phyloP scores from a whole-genome alignment of 2,113 vertebrate genomes.

The Oenanthe oenanthe region DNA sequence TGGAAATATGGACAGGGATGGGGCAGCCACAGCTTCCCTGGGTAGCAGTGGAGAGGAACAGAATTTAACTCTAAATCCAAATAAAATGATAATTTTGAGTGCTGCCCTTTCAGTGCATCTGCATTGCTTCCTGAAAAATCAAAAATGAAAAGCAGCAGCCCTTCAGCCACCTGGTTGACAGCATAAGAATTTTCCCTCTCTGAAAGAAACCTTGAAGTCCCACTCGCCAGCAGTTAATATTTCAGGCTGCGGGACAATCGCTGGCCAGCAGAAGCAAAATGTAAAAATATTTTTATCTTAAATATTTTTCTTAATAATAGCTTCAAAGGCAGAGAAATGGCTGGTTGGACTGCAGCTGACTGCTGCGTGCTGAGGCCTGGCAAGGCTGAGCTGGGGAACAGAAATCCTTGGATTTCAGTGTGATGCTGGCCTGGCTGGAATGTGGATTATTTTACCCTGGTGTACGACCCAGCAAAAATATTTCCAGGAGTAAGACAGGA shows the following conservation, averaged over 20 bases:
- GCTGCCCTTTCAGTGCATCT: neutral
- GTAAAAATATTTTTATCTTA: constrained; percentile 14
- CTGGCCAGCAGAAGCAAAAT: constrained; percentile 4
- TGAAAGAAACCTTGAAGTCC: neutral
- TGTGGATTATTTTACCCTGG: neutral
- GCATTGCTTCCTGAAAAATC: neutral
- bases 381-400: neutral
- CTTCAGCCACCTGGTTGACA: neutral
- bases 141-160: neutral
- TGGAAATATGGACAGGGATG: neutral
- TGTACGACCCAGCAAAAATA: neutral
- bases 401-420: neutral
- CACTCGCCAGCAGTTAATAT: neutral
- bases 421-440: neutral
- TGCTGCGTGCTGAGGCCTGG: neutral
- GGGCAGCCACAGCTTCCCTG: neutral
- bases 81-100: neutral
- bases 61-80: neutral
- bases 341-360: constrained; percentile 15
- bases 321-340: constrained; percentile 32
- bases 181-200: neutral
- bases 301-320: neutral
- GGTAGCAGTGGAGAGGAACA: neutral
- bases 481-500: neutral
- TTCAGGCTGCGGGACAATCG: neutral